Conservation (phyloP, 2,113 vertebrate genomes). For the Passer domesticus region DNA sequence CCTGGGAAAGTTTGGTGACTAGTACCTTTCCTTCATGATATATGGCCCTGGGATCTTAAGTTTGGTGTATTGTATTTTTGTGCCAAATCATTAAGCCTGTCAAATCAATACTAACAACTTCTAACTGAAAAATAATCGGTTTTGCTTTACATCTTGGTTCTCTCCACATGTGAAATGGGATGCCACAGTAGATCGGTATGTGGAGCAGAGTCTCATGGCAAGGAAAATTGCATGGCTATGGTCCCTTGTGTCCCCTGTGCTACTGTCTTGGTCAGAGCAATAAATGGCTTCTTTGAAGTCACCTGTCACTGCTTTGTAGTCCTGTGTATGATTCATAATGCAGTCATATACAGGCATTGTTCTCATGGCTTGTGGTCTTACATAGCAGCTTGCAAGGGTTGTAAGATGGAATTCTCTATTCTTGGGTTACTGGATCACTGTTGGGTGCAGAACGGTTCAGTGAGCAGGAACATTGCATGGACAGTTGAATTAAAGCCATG, state of each 20-base stretch:
- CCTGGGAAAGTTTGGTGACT: background rate
- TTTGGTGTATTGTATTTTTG: background rate
- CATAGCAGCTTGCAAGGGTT: background rate
- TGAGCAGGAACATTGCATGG: background rate
- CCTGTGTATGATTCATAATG: background rate
- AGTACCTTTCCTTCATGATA: background rate
- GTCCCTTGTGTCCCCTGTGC: background rate
- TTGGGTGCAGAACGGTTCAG: background rate
- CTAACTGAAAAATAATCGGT: background rate
- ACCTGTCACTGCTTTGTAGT: background rate
- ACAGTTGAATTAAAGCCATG: background rate
- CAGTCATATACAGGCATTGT: background rate
- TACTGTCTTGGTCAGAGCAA: background rate
- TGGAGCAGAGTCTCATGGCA: background rate
- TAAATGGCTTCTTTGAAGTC: background rate
- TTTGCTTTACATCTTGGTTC: background rate
- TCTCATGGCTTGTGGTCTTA: background rate
- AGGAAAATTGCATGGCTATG: background rate
- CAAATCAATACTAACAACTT: background rate
- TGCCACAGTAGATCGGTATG: background rate
- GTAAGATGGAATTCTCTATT: background rate
- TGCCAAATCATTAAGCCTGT: background rate
- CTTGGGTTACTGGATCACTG: rapidly evolving
- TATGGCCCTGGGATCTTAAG: background rate
- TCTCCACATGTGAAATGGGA: background rate